Evolutionary conservation across 2,113 vertebrate species (phyloP), one percentile per base, ranked within the genome.

Genomic region (Casuarius casuarius): DNA sequence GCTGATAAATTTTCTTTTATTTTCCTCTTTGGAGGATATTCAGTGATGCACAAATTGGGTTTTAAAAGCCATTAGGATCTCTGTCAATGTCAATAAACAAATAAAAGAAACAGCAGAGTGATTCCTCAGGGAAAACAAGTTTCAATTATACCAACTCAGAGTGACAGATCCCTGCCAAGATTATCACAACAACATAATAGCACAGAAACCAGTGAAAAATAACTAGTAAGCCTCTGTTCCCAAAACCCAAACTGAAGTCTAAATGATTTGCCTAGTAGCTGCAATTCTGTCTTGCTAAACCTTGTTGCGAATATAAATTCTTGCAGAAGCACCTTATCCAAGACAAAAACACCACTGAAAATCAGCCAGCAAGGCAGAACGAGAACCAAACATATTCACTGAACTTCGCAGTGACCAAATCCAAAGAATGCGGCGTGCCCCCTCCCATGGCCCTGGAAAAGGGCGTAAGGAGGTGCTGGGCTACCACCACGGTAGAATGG

Each of bases 51-150:
- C 96, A 97, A 97, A 97, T 97, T 95, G 96, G 94, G 97, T 95
- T 97, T 97, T 92, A 96, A 97, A 97, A 97, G 96, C 95, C 96
- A 96, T 97, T 97, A 96, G 93, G 96, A 97, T 97, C 95, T 97
- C 94, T 96, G 94, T 96, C 97, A 97, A 94, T 97, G 97, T 97
- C 97, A 97, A 95, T 96, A 97, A 97, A 97, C 97, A 97, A 97
- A 97, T 96, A 95, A 97, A 97, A 95, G 96, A 96, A 96, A 96
- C 94, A 95, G 81, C 92, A 94, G 89, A 96, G 94, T 82, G 88
- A 97, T 95, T 97, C 97, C 97, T 95, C 81, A 26, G 97, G 96
- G 97, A 95, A 97, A 97, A 96, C 90, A 76, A 96, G 94, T 97
- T 97, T 97, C 97, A 97, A 97, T 97, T 97, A 97, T 95, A 94